Base-by-base conservation (phyloP, 2,113 vertebrate genomes). In the Numenius arquata region DNA sequence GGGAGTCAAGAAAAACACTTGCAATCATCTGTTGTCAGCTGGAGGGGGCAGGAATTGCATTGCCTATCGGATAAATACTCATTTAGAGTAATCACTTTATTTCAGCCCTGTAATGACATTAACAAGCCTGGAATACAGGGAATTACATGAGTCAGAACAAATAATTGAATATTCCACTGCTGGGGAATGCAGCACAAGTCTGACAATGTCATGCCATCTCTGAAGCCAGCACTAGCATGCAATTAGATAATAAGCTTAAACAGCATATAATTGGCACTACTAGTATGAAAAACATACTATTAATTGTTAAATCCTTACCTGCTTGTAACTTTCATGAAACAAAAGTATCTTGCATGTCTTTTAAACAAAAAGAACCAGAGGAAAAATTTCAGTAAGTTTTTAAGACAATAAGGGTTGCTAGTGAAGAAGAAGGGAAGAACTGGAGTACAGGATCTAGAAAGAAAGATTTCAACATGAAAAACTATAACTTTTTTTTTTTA, bases 231-330 rank as follows among this genome's bases (percentile, higher is more conserved):
- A 88, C 97, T 97, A 97, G 98, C 98, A 97, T 98, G 97, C 98
- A 98, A 98, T 99, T 99, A 98, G 98, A 99, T 98, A 99, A 99
- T 99, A 98, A 98, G 98, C 98, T 99, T 99, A 99, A 99, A 98
- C 98, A 99, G 98, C 98, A 98, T 98, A 99, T 99, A 98, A 99
- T 98, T 98, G 98, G 97, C 97, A 94, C 94, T 74, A 70, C 91
- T 95, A 67, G 18, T 91, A 94, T 92, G 96, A 88, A 95, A 97
- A 97, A 96, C 91, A 96, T 94, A 95, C 92, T 95, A 96, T 97
- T 98, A 98, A 98, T 98, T 98, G 97, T 86, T 97, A 97, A 93
- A 59, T 86, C 94, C 93, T 95, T 88, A 96, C 94, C 92, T 97
- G 85, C 95, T 97, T 97, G 95, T 97, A 97, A 96, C 93, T 95